These are phyloP conservation scores for Lithosia quadra DNA, from an alignment of 2,888 invertebrate genomes.

Conservation along the genomic window DNA sequence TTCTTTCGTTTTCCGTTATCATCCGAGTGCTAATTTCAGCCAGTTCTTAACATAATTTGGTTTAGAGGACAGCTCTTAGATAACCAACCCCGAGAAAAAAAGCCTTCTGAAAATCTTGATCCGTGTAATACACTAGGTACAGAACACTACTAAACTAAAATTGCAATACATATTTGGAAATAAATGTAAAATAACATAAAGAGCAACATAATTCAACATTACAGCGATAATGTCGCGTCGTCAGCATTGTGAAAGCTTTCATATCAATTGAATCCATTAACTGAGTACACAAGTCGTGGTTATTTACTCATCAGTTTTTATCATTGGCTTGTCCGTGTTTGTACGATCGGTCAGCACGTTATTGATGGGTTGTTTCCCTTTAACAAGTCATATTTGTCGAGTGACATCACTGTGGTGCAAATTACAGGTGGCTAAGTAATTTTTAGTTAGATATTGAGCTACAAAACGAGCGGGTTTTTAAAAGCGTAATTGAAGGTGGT, in stretches of 20 bases:
- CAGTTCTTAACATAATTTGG: too few relatives aligned
- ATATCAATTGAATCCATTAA: slow-evolving; percentile 87
- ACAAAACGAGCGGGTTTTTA: slow-evolving; percentile 29
- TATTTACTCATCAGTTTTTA: slow-evolving; percentile 87
- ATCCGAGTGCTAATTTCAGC: too few relatives aligned
- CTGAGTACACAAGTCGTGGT: slow-evolving; percentile 84
- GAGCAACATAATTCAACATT: slow-evolving; percentile 67
- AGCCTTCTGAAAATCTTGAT: too few relatives aligned
- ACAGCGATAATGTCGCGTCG: slow-evolving; percentile 74
- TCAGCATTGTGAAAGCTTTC: slow-evolving; percentile 86
- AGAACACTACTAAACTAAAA: background rate
- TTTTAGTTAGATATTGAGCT: slow-evolving; percentile 38
- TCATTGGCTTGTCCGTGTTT: slow-evolving; percentile 85
- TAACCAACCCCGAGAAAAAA: too few relatives aligned
- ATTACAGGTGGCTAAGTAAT: slow-evolving; percentile 54
- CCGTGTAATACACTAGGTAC: too few relatives aligned
- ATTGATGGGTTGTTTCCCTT: slow-evolving; percentile 82
- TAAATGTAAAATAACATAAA: slow-evolving; percentile 41
- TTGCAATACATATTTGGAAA: slow-evolving; percentile 20
- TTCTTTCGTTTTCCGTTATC: too few relatives aligned
- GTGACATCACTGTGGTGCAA: slow-evolving; percentile 59
- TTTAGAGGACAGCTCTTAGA: too few relatives aligned
- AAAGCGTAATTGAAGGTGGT: background rate
- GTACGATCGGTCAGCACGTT: slow-evolving; percentile 84
- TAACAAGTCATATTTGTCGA: slow-evolving; percentile 61